phyloP scores from a whole-genome alignment of 30 jellyfish, hydroid and myxozoan species.

The Hydractinia echinata region DNA sequence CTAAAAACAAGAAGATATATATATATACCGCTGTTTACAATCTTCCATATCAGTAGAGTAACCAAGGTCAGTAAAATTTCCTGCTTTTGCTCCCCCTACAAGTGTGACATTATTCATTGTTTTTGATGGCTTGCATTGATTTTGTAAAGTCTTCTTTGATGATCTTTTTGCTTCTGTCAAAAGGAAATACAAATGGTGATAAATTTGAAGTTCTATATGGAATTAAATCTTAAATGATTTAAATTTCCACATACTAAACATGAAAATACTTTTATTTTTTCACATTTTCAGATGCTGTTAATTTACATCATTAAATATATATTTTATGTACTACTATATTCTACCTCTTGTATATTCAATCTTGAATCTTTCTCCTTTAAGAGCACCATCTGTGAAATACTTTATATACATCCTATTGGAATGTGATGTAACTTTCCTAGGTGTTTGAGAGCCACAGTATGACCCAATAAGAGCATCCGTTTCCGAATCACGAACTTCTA shows the following conservation, averaged over 20 bases:
- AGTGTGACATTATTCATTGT: conserved; percentile 72
- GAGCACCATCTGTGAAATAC: conserved; percentile 55
- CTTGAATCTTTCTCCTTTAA: conserved; percentile 71
- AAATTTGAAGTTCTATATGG: no score
- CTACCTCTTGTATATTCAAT: conserved; percentile 76
- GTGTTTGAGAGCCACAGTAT: conserved; percentile 60
- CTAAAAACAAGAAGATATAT: background rate
- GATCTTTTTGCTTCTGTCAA: conserved; percentile 49
- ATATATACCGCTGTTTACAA: conserved; percentile 59
- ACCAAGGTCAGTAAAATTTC: conserved; percentile 81
- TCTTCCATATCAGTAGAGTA: conserved; percentile 42
- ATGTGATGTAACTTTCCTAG: conserved; percentile 68
- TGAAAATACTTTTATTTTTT: background rate
- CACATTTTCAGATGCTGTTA: no score
- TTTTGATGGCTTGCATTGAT: conserved; percentile 58
- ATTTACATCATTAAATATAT: no score
- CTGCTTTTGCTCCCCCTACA: conserved; percentile 95
- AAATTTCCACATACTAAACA: no score
- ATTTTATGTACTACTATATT: no score
- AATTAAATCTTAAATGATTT: no score
- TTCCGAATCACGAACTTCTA: conserved; percentile 66
- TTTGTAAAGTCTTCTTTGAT: conserved; percentile 61
- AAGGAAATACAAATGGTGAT: conserved; percentile 1
- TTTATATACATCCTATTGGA: conserved; percentile 61
- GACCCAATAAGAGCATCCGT: conserved; percentile 62